Evolutionary conservation across 2,888 invertebrate species (phyloP).

Genomic region (Caenorhabditis panamensis): DNA sequence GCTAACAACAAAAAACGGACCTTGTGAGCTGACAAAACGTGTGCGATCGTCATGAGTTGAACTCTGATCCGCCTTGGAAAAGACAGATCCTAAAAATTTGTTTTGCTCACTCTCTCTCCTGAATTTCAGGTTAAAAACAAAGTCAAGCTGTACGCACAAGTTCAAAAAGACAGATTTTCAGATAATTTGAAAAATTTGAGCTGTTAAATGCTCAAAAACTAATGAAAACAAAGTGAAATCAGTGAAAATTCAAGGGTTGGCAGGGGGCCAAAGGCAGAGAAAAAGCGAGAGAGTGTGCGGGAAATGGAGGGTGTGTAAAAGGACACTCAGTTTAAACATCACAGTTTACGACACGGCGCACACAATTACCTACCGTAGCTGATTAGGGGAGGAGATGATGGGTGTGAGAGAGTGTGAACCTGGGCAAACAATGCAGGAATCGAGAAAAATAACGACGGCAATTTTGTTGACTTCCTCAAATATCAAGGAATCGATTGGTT

Average conservation of each 20-base stretch:
- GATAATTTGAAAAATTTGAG: background rate
- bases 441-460: background rate
- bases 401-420: background rate
- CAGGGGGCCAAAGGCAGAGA: slow-evolving; percentile 12
- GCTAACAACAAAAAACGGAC: background rate
- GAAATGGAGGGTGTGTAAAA: slow-evolving; percentile 27
- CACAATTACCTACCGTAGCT: slow-evolving; percentile 35
- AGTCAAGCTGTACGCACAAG: background rate
- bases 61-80: slow-evolving; percentile 20
- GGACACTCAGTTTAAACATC: slow-evolving; percentile 53
- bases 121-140: background rate
- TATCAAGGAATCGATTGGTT: background rate
- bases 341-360: slow-evolving; percentile 26
- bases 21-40: slow-evolving; percentile 12
- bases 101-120: background rate
- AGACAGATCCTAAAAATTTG: slow-evolving; percentile 47
- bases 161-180: background rate
- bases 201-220: background rate
- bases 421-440: background rate
- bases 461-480: slow-evolving; percentile 1
- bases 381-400: background rate
- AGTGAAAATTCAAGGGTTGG: slow-evolving; percentile 21
- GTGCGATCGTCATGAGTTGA: slow-evolving; percentile 31
- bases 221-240: slow-evolving; percentile 24
- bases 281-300: slow-evolving; percentile 26